These are phyloP conservation scores for Heterodera schachtii DNA, from an alignment of 1,140 invertebrate species.

Conservation along the genomic window DNA sequence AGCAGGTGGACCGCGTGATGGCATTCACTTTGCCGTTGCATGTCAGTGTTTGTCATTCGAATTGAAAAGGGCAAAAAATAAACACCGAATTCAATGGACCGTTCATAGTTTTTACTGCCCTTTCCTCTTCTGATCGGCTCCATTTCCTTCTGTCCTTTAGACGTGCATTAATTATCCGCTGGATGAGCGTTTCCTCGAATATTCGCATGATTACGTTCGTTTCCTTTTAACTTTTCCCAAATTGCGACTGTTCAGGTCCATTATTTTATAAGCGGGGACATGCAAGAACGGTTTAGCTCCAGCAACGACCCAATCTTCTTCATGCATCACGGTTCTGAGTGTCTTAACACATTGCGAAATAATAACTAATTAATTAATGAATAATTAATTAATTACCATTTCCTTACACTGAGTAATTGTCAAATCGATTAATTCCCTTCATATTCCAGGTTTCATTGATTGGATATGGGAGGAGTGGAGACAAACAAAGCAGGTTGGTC, in stretches of 20 bases:
- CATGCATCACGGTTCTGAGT: constrained; percentile 57
- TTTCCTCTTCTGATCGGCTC: too few relatives aligned
- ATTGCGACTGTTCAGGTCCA: constrained; percentile 28
- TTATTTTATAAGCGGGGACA: constrained; percentile 64
- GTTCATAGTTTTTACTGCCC: too few relatives aligned
- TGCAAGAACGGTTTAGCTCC: constrained; percentile 58
- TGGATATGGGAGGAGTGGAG: constrained; percentile 65
- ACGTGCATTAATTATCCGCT: constrained; percentile 50
- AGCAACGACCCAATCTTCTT: constrained; percentile 66
- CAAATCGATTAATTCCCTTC: constrained; percentile 47
- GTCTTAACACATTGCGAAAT: too few relatives aligned
- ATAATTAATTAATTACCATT: constrained; percentile 58
- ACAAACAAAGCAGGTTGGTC: constrained; percentile 49
- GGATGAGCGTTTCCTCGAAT: constrained; percentile 60
- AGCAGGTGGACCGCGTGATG: constrained; percentile 43
- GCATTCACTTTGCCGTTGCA: constrained; percentile 47
- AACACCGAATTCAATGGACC: too few relatives aligned
- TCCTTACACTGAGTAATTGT: constrained; percentile 11
- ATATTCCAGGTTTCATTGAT: constrained; percentile 65
- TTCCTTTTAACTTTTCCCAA: constrained; percentile 4
- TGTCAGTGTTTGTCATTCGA: constrained; percentile 7
- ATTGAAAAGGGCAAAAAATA: too few relatives aligned
- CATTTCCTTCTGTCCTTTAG: constrained; percentile 20
- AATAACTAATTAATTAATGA: too few relatives aligned
- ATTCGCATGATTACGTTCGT: constrained; percentile 55